Evolutionary conservation across 2,797 vertebrate genomes (phyloP).

Genomic region (Parauchenoglanis ngamensis): DNA sequence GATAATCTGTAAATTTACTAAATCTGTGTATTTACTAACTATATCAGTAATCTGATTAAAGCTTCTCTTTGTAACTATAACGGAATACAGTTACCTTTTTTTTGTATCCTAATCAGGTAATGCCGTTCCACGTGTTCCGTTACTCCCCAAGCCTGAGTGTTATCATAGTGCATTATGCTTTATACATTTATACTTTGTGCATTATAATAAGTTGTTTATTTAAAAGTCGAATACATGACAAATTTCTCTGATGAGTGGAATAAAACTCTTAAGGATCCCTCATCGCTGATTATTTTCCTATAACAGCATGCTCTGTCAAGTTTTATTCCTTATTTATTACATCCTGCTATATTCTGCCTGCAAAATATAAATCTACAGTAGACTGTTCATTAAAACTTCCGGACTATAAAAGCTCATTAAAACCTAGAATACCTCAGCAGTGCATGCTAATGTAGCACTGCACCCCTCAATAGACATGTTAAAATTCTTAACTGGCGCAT

Average conservation of each 20-base stretch:
- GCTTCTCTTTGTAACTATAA: too few relatives aligned
- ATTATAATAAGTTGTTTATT: background rate
- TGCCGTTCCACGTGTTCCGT: too few relatives aligned
- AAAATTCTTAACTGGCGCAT: slow-evolving; percentile 4
- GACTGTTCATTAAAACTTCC: background rate
- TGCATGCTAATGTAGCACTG: background rate
- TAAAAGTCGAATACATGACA: background rate
- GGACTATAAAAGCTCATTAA: background rate
- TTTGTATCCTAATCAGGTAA: too few relatives aligned
- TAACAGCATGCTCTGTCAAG: background rate
- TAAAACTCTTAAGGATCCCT: background rate
- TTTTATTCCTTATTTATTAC: background rate
- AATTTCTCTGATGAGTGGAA: background rate
- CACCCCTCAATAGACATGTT: background rate
- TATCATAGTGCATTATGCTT: too few relatives aligned
- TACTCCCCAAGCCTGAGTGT: too few relatives aligned
- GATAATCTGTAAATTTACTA: too few relatives aligned
- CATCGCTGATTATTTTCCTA: background rate
- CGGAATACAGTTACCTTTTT: too few relatives aligned
- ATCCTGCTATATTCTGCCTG: background rate
- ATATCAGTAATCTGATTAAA: too few relatives aligned
- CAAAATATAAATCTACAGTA: background rate
- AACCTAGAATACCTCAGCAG: background rate
- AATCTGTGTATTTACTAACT: too few relatives aligned
- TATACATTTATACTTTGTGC: too few relatives aligned